Evolutionary conservation across 2,888 invertebrate genomes (phyloP), one percentile per base, ranked within the genome.

Genomic region (Caenorhabditis sp.): DNA sequence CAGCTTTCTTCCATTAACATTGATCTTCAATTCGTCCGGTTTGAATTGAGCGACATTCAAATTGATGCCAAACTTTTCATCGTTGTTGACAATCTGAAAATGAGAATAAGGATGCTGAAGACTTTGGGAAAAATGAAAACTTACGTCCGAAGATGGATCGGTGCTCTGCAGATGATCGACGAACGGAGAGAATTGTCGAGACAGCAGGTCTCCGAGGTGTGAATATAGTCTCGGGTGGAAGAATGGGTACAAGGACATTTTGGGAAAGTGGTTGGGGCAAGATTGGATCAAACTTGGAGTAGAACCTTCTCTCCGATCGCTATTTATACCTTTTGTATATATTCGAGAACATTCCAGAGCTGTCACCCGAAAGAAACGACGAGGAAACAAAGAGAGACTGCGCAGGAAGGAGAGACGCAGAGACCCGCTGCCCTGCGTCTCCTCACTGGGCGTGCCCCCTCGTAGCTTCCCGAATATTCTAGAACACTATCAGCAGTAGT

Each of bases 21-120:
- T 53, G 53, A 53, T 53, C 53, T 53, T 93, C 92, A 95, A 95
- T 92, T 93, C 61, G 93, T 92, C 0, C 96, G 96, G 53, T 53
- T 53, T 53, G 26, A 53, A 53, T 5, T 53, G 53, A 2, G 53
- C 9, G 15, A 53, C 53, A 24, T 26, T 56, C 55, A 56, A 32
- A 15, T 56, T 56, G 1, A 56, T 18, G 6, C 22, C 15, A 9
- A 56, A 32, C 32, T 56, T 56, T n/a, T 56, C 32, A 26, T 26
- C 18, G 26, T 24, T 32, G 32, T 56, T 56, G 28, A 26, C 22
- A 32, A 56, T 56, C 55, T 56, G 32, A 28, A 56, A 40, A 13
- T 13, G 13, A 11, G 40, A 2, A 6, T 2, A 13, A 2, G 13
- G 6, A 2, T 40, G 2, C 6, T 40, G 40, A 13, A 40, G 2